phyloP scores from a whole-genome alignment of 2,113 vertebrate species.

The Mohoua ochrocephala region DNA sequence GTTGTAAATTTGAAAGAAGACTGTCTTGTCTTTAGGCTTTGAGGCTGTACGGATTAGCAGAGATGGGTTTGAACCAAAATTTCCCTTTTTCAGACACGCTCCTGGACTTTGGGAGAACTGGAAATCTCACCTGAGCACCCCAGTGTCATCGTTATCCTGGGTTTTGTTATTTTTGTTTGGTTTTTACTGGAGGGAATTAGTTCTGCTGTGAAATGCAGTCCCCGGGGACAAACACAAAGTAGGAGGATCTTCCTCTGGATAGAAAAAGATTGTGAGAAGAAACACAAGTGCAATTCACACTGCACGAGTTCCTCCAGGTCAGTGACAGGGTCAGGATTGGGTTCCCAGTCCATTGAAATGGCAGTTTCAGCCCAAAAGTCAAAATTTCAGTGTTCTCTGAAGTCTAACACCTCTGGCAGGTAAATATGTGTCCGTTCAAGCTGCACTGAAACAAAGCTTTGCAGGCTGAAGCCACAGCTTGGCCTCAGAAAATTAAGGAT shows the following conservation, averaged over 20 bases:
- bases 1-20: conserved; percentile 76
- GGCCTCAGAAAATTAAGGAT: not conserved
- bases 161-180: not conserved
- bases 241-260: not conserved
- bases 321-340: not conserved
- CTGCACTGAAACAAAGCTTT: not conserved
- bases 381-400: not conserved
- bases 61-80: not conserved
- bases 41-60: conserved; percentile 49
- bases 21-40: conserved; percentile 67
- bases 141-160: fast-evolving
- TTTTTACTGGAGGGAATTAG: not conserved
- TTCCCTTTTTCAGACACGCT: not conserved
- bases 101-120: not conserved
- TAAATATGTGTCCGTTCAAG: not conserved
- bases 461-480: not conserved
- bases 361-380: not conserved
- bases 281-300: not conserved
- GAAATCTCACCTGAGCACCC: not conserved
- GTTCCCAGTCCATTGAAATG: not conserved
- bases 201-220: not conserved
- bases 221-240: not conserved
- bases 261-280: not conserved
- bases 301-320: not conserved
- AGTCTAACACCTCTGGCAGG: not conserved